phyloP scores from a whole-genome alignment of 2,113 vertebrate species.

The Chloropsis cyanopogon region DNA sequence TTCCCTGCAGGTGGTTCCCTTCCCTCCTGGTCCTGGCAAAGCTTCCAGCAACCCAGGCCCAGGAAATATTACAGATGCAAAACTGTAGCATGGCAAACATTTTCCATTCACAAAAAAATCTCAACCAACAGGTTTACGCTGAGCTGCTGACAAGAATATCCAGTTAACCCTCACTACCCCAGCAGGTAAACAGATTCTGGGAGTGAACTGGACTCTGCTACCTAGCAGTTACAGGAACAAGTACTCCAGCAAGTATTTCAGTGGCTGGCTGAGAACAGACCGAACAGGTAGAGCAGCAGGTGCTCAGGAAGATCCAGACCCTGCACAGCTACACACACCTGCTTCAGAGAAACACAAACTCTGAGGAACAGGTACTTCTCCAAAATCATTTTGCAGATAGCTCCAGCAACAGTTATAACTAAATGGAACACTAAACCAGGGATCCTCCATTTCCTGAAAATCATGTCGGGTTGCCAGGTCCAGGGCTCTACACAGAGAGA shows the following conservation, averaged over 20 bases:
- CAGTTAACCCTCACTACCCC: neutral
- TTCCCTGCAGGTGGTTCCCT: neutral
- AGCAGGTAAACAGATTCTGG: neutral
- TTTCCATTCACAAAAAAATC: neutral
- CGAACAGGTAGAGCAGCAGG: neutral
- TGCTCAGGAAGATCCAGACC: rapidly evolving
- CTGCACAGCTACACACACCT: neutral
- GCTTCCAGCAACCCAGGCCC: neutral
- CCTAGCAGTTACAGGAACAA: neutral
- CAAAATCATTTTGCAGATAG: neutral
- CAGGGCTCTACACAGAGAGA: neutral
- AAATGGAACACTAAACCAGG: neutral
- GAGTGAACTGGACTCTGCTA: neutral
- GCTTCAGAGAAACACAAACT: neutral
- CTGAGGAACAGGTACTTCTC: neutral
- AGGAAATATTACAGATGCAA: neutral
- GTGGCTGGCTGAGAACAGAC: neutral
- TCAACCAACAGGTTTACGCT: neutral
- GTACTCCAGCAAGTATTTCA: neutral
- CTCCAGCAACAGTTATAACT: neutral
- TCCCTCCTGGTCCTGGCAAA: neutral
- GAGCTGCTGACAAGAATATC: neutral
- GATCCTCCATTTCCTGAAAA: neutral
- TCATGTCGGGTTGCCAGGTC: neutral
- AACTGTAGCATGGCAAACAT: rapidly evolving